Base-by-base conservation (phyloP, 2,113 vertebrate species). In the Carollia perspicillata region DNA sequence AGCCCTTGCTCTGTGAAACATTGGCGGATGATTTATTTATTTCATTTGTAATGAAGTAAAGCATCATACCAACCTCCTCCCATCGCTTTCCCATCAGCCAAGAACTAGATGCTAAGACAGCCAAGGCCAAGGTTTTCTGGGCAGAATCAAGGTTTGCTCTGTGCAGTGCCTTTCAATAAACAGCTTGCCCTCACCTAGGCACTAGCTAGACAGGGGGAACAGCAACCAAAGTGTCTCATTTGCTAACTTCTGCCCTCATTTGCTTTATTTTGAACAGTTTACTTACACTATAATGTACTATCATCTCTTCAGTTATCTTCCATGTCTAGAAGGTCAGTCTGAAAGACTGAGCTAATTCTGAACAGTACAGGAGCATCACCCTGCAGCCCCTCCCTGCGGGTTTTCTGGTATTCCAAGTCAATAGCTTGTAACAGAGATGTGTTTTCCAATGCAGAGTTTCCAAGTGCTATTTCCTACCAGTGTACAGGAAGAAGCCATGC, bases 231-330 rank as follows among this genome's bases (percentile, higher is more conserved):
- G 40, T 37, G 14, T 74, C 18, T 65, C 47, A 14, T 75, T 89
- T 89, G 49, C 71, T 63, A 63, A 20, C 28, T 60, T 89, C 69
- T 90, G 30, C 65, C n/a, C 35, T 78, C 77, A 37, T 51, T 92
- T 88, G 7, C 9, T 86, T 90, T 90, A 71, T 85, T 95, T 94
- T 71, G 66, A 72, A 81, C 33, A 17, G 13, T 89, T 81, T 37
- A 65, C 68, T 51, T 79, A 86, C 83, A 89, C 69, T 78, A 79
- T 89, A 79, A 69, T 58, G 23, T 14, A n/a, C 60, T 58, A 85
- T 51, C 79, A 92, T 33, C 55, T 95, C 60, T 89, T 74, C 68
- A 42, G 93, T 81, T 90, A 66, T 65, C 74, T 95, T 97, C 47
- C 22, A 69, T 37, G 74, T 58, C 9, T 40, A 90, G 75, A 93